phyloP scores from a whole-genome alignment of 2,113 vertebrate species.

The Myiagra hebetior region DNA sequence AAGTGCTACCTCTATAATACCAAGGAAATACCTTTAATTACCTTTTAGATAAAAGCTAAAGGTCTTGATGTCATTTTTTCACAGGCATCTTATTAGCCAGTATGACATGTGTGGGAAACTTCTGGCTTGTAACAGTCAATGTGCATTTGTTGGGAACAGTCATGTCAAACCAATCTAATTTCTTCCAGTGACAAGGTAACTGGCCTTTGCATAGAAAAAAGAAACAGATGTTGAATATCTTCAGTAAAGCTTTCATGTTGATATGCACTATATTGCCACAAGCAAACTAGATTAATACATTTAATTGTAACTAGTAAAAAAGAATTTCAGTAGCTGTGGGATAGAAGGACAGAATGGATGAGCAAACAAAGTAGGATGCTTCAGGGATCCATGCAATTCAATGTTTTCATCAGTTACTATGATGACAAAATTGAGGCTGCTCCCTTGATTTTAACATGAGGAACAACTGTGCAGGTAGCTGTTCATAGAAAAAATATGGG shows the following conservation, averaged over 20 bases:
- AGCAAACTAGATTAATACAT: not conserved
- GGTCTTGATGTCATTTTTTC: not conserved
- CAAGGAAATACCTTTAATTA: not conserved
- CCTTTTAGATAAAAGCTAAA: not conserved
- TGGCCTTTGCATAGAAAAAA: not conserved
- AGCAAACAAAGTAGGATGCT: not conserved
- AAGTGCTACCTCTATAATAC: not conserved
- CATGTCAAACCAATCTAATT: not conserved
- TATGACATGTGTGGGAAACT: not conserved
- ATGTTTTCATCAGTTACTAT: not conserved
- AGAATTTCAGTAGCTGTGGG: not conserved
- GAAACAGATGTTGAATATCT: not conserved
- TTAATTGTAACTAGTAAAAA: not conserved
- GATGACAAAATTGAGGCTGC: not conserved
- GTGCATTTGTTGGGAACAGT: not conserved
- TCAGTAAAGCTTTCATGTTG: not conserved
- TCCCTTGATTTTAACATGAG: not conserved
- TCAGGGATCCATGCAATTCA: not conserved
- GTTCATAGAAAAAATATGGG: not conserved
- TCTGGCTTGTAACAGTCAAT: not conserved
- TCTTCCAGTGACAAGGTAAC: not conserved
- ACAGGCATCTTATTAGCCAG: not conserved
- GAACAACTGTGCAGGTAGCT: not conserved
- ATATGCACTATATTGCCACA: not conserved
- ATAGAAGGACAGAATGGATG: not conserved